Base-by-base conservation (phyloP, 2,113 vertebrate species). In the Tricholaema leucomelas region DNA sequence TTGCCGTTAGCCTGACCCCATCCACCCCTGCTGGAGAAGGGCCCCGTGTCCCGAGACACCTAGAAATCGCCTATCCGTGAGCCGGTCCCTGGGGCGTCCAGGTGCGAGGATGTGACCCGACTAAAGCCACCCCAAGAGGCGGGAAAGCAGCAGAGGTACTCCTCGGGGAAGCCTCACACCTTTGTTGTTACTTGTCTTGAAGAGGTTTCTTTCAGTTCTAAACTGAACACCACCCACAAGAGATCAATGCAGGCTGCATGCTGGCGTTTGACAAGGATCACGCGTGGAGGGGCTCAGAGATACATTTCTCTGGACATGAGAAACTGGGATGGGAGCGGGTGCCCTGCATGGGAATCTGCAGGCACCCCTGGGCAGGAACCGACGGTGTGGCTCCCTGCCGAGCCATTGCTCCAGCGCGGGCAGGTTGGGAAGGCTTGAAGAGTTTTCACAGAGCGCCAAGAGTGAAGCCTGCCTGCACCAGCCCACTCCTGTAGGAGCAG, bases 181-280 rank as follows among this genome's bases (percentile, higher is more conserved):
- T 7, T 16, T 4, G 60, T 0, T 54, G 60, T 74, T 17, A 18
- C 8, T 19, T 7, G 0, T 0, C 28, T 59, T 31, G 9, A 8
- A 16, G 19, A 3, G 15, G 74, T 58, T 40, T 6, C 30, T 38
- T 35, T 14, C 9, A 13, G 0, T 28, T 8, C 31, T 48, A 20
- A 28, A 3, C 30, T 36, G 17, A 30, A 9, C 7, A 1, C 30
- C 2, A 2, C 2, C 28, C n/a, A 0, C 13, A 1, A 2, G 27
- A 11, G 16, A 23, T 28, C 23, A 8, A 1, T 6, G 9, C 15
- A 0, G 31, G 40, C 33, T 8, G 40, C 15, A 0, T 4, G 11
- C 0, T 5, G 2, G 4, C 4, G 20, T 35, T 44, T 50, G 27
- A 5, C 12, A 4, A 1, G 59, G 30, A 16, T 9, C 12, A 2